These are phyloP conservation scores for Drosophila mercatorum DNA, from an alignment of 2,888 invertebrate genomes.

Conservation along the genomic window DNA sequence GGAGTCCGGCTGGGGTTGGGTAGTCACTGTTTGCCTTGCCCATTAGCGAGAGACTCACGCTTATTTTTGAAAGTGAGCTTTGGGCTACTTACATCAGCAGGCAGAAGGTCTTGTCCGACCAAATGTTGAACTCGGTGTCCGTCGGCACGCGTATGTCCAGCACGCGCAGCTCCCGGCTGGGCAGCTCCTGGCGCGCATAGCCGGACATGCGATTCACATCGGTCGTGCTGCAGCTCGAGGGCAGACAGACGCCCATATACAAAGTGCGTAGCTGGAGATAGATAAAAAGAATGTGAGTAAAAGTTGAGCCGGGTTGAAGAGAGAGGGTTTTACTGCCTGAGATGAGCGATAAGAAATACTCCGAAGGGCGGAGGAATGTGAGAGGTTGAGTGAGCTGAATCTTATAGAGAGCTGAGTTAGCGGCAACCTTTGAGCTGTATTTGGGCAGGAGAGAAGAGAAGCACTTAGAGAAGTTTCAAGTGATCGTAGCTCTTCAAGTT, in stretches of 20 bases:
- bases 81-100: conserved; percentile 87
- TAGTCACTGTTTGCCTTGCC: conserved; percentile 22
- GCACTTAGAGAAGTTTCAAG: too few relatives aligned
- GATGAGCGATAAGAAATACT: too few relatives aligned
- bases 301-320: neutral
- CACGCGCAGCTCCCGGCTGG: conserved; percentile 86
- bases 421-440: too few relatives aligned
- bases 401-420: too few relatives aligned
- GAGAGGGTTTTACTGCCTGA: neutral
- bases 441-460: too few relatives aligned
- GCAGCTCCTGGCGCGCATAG: conserved; percentile 85
- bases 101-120: conserved; percentile 89
- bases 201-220: conserved; percentile 87
- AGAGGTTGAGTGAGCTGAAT: too few relatives aligned
- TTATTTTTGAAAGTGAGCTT: conserved; percentile 61
- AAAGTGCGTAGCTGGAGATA: conserved; percentile 88
- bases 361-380: too few relatives aligned
- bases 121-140: conserved; percentile 88
- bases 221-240: conserved; percentile 87
- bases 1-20: neutral
- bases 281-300: neutral
- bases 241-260: conserved; percentile 91
- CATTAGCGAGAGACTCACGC: conserved; percentile 32
- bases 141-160: conserved; percentile 89
- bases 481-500: too few relatives aligned